Conservation (phyloP, 2,797 vertebrate species). For the Acipenser ruthenus region DNA sequence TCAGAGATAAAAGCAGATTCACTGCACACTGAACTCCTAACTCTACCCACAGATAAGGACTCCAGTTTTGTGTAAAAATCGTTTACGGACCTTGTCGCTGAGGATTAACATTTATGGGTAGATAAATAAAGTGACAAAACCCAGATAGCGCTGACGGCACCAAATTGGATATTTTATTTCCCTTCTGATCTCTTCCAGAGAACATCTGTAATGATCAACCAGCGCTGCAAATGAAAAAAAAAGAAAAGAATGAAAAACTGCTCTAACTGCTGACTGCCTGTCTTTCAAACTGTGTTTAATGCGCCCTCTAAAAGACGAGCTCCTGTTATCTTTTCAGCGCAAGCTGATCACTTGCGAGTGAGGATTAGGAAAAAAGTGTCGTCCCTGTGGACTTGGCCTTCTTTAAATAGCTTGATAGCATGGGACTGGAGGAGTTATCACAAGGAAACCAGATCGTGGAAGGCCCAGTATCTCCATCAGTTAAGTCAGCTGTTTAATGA, state of each 20-base stretch:
- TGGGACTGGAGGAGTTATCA: no score
- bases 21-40: slow-evolving; percentile 10
- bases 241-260: no score
- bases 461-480: no score
- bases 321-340: background rate
- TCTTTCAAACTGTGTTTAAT: slow-evolving; percentile 1
- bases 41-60: slow-evolving; percentile 17
- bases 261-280: background rate
- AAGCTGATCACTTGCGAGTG: slow-evolving; percentile 3
- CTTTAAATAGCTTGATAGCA: no score
- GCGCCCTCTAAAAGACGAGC: background rate
- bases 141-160: slow-evolving; percentile 25
- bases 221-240: background rate
- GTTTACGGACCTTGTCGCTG: slow-evolving; percentile 23
- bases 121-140: slow-evolving; percentile 22
- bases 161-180: slow-evolving; percentile 24
- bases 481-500: no score
- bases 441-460: no score
- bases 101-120: slow-evolving; percentile 25
- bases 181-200: slow-evolving; percentile 13
- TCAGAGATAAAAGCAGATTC: slow-evolving; percentile 15
- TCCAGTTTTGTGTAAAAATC: slow-evolving; percentile 8
- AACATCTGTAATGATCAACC: slow-evolving; percentile 18
- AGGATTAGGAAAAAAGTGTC: background rate
- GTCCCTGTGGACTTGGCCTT: no score